Evolutionary conservation across 2,888 invertebrate genomes (phyloP).

Genomic region (Proisotoma minuta): DNA sequence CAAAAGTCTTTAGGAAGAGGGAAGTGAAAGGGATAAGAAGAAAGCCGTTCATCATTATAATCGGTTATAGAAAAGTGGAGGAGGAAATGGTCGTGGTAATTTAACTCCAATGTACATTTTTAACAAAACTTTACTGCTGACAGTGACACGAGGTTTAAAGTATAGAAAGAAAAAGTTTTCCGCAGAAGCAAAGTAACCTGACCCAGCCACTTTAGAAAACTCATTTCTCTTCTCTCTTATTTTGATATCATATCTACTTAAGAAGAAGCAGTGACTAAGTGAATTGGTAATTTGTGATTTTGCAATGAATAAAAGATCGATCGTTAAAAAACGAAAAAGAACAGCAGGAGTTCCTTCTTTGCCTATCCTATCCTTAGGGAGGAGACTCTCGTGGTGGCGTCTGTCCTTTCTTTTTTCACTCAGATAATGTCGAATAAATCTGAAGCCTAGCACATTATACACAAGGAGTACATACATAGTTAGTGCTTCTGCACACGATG

Average conservation of each 20-base stretch:
- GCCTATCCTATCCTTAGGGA: too few species aligned
- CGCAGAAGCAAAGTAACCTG: background rate
- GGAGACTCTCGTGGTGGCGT: too few species aligned
- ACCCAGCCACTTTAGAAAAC: background rate
- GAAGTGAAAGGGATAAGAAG: background rate
- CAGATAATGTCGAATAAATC: background rate
- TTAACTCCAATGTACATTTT: background rate
- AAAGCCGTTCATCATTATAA: background rate
- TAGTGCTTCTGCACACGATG: too few species aligned
- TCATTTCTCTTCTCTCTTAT: background rate
- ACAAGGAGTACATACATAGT: too few species aligned
- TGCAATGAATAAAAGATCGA: conserved; percentile 15
- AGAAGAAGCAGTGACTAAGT: conserved; percentile 7
- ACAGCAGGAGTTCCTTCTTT: background rate
- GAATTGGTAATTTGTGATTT: conserved; percentile 17
- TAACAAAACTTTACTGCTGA: conserved; percentile 15
- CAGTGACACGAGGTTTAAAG: conserved; percentile 6
- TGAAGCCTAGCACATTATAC: conserved; percentile 2
- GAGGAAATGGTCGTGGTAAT: background rate
- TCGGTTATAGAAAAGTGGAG: background rate
- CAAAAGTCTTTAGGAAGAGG: background rate
- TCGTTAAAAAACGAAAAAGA: background rate
- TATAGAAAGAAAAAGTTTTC: conserved; percentile 5
- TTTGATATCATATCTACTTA: background rate
- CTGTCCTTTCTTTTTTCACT: background rate